Conservation (phyloP, 2,113 vertebrate genomes). For the Pseudolaguvia tuberculata region DNA sequence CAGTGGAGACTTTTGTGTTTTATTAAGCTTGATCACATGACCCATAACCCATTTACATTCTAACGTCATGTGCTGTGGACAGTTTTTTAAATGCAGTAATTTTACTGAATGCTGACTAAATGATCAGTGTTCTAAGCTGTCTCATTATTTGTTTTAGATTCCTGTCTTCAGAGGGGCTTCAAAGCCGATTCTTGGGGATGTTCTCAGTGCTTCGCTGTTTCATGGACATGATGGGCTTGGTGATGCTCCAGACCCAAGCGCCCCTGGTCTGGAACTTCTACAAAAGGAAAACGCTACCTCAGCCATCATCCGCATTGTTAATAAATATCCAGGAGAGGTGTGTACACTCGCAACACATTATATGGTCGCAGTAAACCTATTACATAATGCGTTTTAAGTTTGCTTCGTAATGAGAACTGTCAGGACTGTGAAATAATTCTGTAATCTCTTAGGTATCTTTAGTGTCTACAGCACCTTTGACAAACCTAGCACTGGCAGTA, state of each 20-base stretch:
- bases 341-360: constrained; percentile 1
- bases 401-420: neutral
- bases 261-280: constrained; percentile 61
- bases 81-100: neutral
- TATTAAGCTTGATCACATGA: neutral
- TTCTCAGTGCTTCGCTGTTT: constrained; percentile 48
- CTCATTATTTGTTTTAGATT: constrained; percentile 55
- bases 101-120: neutral
- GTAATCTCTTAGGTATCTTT: constrained; percentile 58
- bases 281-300: constrained; percentile 65
- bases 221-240: constrained; percentile 71
- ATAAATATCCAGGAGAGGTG: constrained; percentile 68
- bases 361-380: neutral
- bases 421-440: neutral
- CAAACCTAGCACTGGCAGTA: constrained; percentile 76
- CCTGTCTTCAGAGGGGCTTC: constrained; percentile 67
- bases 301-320: constrained; percentile 67
- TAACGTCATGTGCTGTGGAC: neutral
- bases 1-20: too few relatives aligned
- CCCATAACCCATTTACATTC: too few relatives aligned
- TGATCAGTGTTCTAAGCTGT: neutral
- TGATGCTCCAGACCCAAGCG: constrained; percentile 64
- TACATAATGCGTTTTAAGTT: neutral
- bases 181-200: constrained; percentile 57
- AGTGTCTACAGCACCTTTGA: constrained; percentile 70